Evolutionary conservation across 1,140 invertebrate genomes (phyloP), one percentile per base, ranked within the genome.

Genomic region (Prorops nasuta): DNA sequence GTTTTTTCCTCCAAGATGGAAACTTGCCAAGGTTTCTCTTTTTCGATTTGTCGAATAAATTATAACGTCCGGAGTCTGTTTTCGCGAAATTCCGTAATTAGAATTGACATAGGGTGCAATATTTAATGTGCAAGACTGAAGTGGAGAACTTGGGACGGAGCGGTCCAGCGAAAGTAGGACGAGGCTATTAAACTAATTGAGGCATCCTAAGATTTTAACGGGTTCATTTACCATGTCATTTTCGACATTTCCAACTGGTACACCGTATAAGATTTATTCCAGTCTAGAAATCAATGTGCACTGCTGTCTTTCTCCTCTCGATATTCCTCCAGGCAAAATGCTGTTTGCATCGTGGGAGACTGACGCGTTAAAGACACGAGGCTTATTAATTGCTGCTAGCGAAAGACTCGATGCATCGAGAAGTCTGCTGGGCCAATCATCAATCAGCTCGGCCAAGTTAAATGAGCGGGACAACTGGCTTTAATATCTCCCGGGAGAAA

Each of bases 401-500:
- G 56, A 56, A 49, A 47, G 54, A 59, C 55, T 51, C 54, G 47
- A 54, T 60, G 51, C 50, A 54, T 58, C 48, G 52, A 47, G 44
- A 51, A 28, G 48, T 52, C 49, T 42, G 38, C 32, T 45, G 48
- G 61, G 49, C 64, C 64, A 74, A 74, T 75, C 72, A 76, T 76
- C 69, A 75, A 76, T 76, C 74, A 76, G 63, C 40, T 47, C 43
- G 52, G 49, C 45, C 58, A 67, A 72, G 72, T 71, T 77, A 76
- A 77, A 77, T 72, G 71, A 60, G 51, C 63, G 67, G 69, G 72
- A 73, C 73, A 28, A 28, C 63, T 50, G 76, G 76, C 74, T 77
- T 76, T 76, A 76, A 74, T 76, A 71, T 71, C 61, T 59, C 64
- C 39, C 49, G 47, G 56, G 63, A 76, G 71, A 77, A 76, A 77